phyloP scores from a whole-genome alignment of 2,797 vertebrate genomes.

The Gallinago solitaria region DNA sequence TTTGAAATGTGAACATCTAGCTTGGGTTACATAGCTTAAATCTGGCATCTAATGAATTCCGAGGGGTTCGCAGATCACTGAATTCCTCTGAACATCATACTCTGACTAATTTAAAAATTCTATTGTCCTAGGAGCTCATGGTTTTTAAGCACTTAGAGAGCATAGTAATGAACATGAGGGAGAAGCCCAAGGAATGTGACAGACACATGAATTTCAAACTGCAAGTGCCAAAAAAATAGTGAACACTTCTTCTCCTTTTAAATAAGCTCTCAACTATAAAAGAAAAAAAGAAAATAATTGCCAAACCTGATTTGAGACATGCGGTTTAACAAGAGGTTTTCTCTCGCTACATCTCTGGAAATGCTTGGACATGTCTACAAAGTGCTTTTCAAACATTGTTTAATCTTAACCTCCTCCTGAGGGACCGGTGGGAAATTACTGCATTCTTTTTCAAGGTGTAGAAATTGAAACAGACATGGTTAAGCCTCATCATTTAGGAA shows the following conservation, averaged over 20 bases:
- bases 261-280: background rate
- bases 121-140: conserved; percentile 1
- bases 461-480: background rate
- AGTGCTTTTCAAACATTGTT: conserved; percentile 27
- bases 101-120: background rate
- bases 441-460: background rate
- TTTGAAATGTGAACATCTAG: background rate
- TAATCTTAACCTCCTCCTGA: background rate
- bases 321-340: background rate
- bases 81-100: background rate
- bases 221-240: background rate
- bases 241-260: background rate
- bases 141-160: background rate
- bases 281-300: background rate
- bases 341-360: background rate
- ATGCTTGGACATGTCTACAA: conserved; percentile 12
- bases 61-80: background rate
- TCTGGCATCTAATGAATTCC: conserved; percentile 4
- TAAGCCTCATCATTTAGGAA: conserved; percentile 13
- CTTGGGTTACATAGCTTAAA: background rate
- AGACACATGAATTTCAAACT: conserved; percentile 17
- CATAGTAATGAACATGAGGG: background rate
- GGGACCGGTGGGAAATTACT: background rate
- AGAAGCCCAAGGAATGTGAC: background rate
- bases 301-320: background rate